Conservation (phyloP, 1,140 invertebrate species). For the Metopolophium dirhodum region DNA sequence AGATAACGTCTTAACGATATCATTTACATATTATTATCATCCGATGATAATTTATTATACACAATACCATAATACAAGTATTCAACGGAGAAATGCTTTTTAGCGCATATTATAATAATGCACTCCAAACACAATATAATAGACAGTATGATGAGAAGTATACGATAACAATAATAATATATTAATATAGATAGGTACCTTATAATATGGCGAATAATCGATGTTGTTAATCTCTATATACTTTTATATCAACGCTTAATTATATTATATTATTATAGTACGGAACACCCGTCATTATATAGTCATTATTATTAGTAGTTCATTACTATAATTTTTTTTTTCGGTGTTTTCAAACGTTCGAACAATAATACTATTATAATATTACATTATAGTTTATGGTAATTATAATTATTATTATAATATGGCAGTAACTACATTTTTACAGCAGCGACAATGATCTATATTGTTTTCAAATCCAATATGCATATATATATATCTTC, state of each 20-base stretch:
- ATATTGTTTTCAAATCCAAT: conserved; percentile 20
- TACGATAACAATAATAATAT: not conserved
- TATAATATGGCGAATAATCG: not conserved
- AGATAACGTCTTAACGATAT: not conserved
- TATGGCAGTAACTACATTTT: not conserved
- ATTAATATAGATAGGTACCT: not conserved
- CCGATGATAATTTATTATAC: not conserved
- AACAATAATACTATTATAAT: not conserved
- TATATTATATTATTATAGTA: not conserved
- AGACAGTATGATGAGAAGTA: not conserved
- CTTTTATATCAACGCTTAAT: not conserved
- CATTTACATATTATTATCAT: not conserved
- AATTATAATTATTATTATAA: not conserved
- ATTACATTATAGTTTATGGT: not conserved
- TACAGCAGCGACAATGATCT: conserved; percentile 3
- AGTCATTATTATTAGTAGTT: not conserved
- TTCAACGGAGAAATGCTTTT: not conserved
- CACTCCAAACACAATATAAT: not conserved
- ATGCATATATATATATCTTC: not conserved
- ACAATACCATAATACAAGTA: too few relatives aligned
- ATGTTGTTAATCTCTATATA: not conserved
- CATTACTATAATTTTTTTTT: not conserved
- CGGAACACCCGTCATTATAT: not conserved
- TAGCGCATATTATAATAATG: not conserved
- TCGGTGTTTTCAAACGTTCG: not conserved